Evolutionary conservation across 2,113 vertebrate species (phyloP), one percentile per base, ranked within the genome.

Genomic region (Blennius ocellaris): DNA sequence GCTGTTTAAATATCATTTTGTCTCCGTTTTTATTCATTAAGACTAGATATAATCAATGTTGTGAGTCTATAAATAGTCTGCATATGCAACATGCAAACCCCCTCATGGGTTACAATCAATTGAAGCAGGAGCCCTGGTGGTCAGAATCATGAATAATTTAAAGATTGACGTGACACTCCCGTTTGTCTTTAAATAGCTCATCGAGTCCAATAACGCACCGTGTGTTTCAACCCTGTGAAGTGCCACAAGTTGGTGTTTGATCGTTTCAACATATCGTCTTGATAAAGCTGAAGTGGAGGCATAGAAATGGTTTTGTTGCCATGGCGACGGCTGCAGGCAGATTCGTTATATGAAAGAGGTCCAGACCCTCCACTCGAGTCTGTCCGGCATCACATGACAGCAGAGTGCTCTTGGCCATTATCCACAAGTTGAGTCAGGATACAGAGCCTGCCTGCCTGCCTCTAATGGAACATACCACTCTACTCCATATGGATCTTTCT

Each of bases 61-160:
- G 15, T 69, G 50, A 11, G 55, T 84, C 66, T 76, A 75, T 85
- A 76, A 81, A 80, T 70, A 75, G 15, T 47, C 37, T 69, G 48
- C 37, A 30, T 14, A 69, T 80, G 80, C 66, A 47, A 11, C 56
- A 68, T n/a, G n/a, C 72, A 59, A 60, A 73, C 78, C 79, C 80
- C 69, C 53, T 73, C 39, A 57, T 41, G 58, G 16, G 47, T 11
- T 36, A 3, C 54, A 73, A 91, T 93, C 83, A 56, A 73, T 89
- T 30, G 55, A 12, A 43, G 15, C 43, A 47, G 11, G 40, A 48
- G 76, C 72, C 80, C 77, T 21, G 38, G 54, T 55, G 76, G 49
- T 70, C 73, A 36, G 6, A 65, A 48, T 55, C 64, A 74, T 89
- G 73, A 85, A 90, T 90, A 85, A 89, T 91, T 87, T 40, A 87